Percentiles rank a stretch among this genome's conserved stretches.
These are phyloP conservation scores for Neoarius graeffei DNA, from an alignment of 2,113 vertebrate species.

Conservation along the genomic window DNA sequence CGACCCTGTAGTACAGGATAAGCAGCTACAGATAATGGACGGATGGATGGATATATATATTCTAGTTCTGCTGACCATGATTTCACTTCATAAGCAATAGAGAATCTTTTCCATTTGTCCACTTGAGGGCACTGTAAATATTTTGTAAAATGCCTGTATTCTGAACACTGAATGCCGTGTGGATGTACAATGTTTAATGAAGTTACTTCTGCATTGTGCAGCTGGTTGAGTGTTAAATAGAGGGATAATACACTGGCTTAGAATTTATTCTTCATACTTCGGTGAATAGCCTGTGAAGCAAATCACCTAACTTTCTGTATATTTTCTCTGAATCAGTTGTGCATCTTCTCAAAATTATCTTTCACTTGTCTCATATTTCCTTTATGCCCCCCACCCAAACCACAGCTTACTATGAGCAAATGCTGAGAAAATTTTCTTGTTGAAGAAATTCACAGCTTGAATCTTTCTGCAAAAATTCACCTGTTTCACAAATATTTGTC, in stretches of 20 bases:
- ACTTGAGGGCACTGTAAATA: constrained; percentile 12
- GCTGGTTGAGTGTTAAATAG: background rate
- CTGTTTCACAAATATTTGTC: background rate
- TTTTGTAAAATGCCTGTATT: background rate
- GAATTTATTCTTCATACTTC: background rate
- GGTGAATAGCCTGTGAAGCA: background rate
- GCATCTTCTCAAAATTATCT: background rate
- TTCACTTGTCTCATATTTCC: background rate
- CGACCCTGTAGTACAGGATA: too few species aligned
- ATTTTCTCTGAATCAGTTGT: background rate
- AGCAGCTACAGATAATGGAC: too few species aligned
- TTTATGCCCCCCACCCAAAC: background rate
- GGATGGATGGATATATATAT: too few species aligned
- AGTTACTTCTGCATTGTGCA: background rate
- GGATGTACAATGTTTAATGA: background rate
- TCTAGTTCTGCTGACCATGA: background rate
- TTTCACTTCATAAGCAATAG: background rate
- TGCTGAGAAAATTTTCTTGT: background rate
- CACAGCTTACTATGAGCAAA: background rate
- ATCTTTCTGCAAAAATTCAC: too few species aligned
- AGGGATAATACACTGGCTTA: background rate
- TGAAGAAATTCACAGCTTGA: background rate
- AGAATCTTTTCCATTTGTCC: constrained; percentile 3
- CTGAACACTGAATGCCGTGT: background rate
- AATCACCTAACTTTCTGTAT: background rate